Evolutionary conservation across 2,888 invertebrate genomes (phyloP), one percentile per base, ranked within the genome.

Genomic region (Hipparchia semele): DNA sequence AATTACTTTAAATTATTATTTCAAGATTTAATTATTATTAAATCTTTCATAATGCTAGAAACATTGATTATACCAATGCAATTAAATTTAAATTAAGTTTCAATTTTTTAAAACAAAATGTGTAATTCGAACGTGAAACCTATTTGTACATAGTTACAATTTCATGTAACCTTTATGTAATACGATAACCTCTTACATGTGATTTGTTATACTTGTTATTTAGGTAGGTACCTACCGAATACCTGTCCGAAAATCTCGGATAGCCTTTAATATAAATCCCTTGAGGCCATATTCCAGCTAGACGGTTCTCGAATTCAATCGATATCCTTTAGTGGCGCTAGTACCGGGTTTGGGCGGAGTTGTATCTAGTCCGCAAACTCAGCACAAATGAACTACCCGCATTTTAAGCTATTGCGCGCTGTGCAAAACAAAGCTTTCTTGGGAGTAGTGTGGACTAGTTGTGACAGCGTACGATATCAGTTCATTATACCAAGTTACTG

Each of bases 341-440:
- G 85, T 83, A 86, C 85, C 80, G 80, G 79, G 79, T 80, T 79
- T 81, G 84, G 86, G 85, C 84, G 84, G 84, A 82, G 85, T 87
- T 90, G 90, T 91, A 89, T 89, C 87, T 85, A 87, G 84, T 83
- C 72, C 86, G 90, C 89, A 84, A 84, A 88, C 89, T 91, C 91
- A 91, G 89, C 91, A 85, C 87, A 90, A 91, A 89, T 87, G 87
- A 88, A 90, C 87, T 90, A 90, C 90, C 90, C 92, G 49, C 87
- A 91, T 91, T 91, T 91, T 90, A 90, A 91, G 90, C 89, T 88
- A 88, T 49, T 62, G 62, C 49, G 9, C 49, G 9, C 49, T 13
- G 49, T 51, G 23, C 39, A 12, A 60, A 58, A 0, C 58, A 58
- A 58, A 58, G 23, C 7, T 58, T 58, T 58, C 58, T 58, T 58